Conservation (phyloP, 2,113 vertebrate genomes). For the Tonatia bakeri region DNA sequence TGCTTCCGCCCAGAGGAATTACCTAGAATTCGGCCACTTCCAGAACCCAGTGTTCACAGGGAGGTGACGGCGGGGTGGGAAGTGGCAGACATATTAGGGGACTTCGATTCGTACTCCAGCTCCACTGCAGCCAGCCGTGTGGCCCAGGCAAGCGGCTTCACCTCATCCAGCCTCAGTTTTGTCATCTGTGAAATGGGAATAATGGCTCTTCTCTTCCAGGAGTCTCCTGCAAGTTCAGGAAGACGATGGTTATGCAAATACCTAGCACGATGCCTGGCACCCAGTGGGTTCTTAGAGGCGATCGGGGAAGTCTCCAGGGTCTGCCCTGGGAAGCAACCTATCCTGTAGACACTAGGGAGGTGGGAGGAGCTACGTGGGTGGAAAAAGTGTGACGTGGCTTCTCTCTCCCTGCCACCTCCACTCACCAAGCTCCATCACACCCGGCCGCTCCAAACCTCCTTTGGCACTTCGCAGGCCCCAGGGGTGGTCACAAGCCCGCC, state of each 20-base stretch:
- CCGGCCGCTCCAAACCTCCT: not conserved
- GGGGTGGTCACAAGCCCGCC: not conserved
- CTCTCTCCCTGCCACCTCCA: not conserved
- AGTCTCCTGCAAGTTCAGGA: no score
- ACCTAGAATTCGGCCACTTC: not conserved
- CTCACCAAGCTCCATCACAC: not conserved
- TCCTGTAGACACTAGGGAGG: not conserved
- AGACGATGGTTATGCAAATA: not conserved
- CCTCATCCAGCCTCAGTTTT: not conserved
- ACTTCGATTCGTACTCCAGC: not conserved
- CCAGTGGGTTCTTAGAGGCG: not conserved
- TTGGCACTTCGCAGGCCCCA: not conserved
- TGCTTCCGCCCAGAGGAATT: not conserved
- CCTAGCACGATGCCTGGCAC: no score
- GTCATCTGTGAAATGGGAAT: no score
- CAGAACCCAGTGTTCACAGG: not conserved
- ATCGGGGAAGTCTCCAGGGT: fast-evolving
- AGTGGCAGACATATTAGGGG: not conserved
- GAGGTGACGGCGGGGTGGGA: not conserved
- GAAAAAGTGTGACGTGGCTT: not conserved
- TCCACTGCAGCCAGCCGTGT: not conserved
- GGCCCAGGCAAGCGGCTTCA: not conserved
- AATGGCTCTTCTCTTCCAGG: no score
- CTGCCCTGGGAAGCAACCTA: not conserved
- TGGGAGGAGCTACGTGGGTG: not conserved